Conservation (phyloP, 2,113 vertebrate genomes). For the Macrotus californicus region DNA sequence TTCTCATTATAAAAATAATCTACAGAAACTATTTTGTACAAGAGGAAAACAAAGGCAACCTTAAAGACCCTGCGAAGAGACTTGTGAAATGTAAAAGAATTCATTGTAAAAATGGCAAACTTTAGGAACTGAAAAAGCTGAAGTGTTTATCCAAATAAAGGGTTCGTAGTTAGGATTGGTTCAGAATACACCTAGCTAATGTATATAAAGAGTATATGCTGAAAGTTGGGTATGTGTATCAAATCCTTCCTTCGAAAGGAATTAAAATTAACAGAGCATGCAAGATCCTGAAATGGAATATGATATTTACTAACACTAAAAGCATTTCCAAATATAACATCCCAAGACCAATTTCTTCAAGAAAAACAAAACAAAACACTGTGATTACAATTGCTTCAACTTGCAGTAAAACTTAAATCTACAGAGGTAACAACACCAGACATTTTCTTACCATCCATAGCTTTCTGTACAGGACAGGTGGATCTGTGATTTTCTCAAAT, state of each 20-base stretch:
- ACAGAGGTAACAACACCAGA: not conserved
- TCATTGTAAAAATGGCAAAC: not conserved
- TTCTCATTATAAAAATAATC: not conserved
- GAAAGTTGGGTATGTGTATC: not conserved
- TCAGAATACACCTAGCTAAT: not conserved
- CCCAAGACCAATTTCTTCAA: not conserved
- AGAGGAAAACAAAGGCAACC: not conserved
- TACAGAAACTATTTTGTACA: conserved; percentile 26
- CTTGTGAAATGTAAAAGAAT: not conserved
- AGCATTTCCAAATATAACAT: not conserved
- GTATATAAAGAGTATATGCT: not conserved
- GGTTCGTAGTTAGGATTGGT: not conserved
- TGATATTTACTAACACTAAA: not conserved
- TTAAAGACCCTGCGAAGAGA: conserved; percentile 3
- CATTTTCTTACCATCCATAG: not conserved
- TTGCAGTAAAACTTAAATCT: not conserved
- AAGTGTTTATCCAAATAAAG: not conserved
- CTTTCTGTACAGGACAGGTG: not conserved
- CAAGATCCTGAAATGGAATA: not conserved
- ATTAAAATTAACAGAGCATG: not conserved
- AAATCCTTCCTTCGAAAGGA: not conserved
- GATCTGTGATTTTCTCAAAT: not conserved
- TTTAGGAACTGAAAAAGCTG: not conserved
- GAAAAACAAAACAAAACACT: not conserved
- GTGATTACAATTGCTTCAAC: not conserved